Evolutionary conservation across 2,797 vertebrate genomes (phyloP).

Genomic region (Hoplostethus atlanticus): DNA sequence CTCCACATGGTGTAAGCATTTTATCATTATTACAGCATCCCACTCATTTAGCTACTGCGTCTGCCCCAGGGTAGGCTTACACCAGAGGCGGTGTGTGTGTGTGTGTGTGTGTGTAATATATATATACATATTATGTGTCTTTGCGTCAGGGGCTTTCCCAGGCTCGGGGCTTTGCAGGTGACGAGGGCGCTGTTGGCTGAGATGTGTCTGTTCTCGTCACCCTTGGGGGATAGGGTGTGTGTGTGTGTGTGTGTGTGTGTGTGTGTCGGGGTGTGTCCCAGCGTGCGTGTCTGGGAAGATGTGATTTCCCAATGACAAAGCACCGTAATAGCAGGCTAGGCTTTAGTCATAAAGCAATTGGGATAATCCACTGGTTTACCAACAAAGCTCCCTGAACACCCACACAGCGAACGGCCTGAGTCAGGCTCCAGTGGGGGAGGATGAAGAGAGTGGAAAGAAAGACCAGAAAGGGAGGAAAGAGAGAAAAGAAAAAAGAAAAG

Average conservation of each 20-base stretch:
- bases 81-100: conserved; percentile 28
- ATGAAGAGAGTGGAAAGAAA: conserved; percentile 23
- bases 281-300: conserved; percentile 72
- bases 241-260: conserved; percentile 59
- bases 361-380: conserved; percentile 76
- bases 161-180: conserved; percentile 60
- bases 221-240: conserved; percentile 45
- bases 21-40: conserved; percentile 55
- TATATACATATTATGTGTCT: conserved; percentile 7
- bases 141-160: conserved; percentile 61
- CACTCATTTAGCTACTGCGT: conserved; percentile 32
- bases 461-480: conserved; percentile 3
- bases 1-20: conserved; percentile 41
- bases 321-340: conserved; percentile 71
- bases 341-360: conserved; percentile 76
- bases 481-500: conserved; percentile 15
- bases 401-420: conserved; percentile 64
- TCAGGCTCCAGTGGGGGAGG: conserved; percentile 42
- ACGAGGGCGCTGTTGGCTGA: conserved; percentile 39
- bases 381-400: conserved; percentile 77
- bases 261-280: conserved; percentile 59
- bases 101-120: not conserved
- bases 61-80: conserved; percentile 29
- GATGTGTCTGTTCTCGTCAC: conserved; percentile 34
- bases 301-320: conserved; percentile 74